Evolutionary conservation across 1,140 invertebrate genomes (phyloP), one percentile per base, ranked within the genome.

Genomic region (Papilio xuthus): DNA sequence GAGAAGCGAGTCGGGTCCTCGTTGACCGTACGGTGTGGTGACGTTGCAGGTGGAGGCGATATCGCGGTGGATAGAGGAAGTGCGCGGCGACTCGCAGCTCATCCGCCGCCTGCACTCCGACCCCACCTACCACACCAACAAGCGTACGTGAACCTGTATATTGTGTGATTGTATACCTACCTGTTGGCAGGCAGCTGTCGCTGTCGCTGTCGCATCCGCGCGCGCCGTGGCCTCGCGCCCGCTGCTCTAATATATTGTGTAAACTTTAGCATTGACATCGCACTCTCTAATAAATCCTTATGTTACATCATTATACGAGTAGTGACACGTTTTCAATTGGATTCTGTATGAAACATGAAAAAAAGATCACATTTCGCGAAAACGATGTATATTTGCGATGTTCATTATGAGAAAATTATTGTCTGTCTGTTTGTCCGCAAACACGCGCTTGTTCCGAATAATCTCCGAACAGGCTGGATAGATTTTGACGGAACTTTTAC

Each of bases 21-120:
- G 20, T 23, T 12, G 18, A 13, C 73, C 26, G n/a, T n/a, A n/a
- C n/a, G 42, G 13, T 23, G 28, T 76, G 32, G 13, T 32, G 2
- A 37, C 8, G 18, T 81, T 85, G 23, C 85, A 96, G 95, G 94
- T 94, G 50, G 93, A 94, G 78, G 92, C 94, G 83, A 94, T 95
- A 79, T 94, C 94, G 70, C 81, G 70, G 56, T 92, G 95, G 89
- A 93, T 95, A 56, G 88, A 94, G 47, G 91, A 94, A 18, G 89
- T 95, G 32, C 84, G 86, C 75, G 90, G 92, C 79, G 95, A 95
- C 85, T 94, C 95, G 37, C 85, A 87, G 80, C 93, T 94, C 71
- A 90, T 95, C 50, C 94, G 94, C 80, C 90, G 93, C 67, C 90
- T 96, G 80, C 94, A 95, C 84, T 94, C 94, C 70, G 94, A 95